Conservation (phyloP, 2,113 vertebrate genomes). For the Laticauda colubrina region DNA sequence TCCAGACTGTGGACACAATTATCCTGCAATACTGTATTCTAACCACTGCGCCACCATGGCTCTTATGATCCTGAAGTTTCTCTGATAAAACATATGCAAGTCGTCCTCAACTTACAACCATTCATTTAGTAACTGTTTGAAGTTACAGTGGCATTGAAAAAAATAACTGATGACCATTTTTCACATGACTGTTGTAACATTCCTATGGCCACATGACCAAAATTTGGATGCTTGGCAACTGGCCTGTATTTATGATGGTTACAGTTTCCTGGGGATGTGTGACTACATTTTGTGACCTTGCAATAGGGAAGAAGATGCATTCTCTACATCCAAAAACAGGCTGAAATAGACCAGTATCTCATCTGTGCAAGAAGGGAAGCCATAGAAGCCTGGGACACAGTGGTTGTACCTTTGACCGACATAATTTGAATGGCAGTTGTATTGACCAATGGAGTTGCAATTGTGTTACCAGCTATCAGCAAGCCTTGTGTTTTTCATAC, state of each 20-base stretch:
- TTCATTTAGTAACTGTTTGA: background rate
- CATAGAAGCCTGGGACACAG: conserved; percentile 83
- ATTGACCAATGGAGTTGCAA: conserved; percentile 78
- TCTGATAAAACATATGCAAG: background rate
- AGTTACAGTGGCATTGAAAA: background rate
- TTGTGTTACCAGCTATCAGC: background rate
- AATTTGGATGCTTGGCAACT: no score
- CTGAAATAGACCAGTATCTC: conserved; percentile 44
- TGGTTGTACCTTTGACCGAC: conserved; percentile 78
- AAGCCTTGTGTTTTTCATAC: background rate
- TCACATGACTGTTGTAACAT: background rate
- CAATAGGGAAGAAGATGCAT: background rate
- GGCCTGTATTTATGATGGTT: no score
- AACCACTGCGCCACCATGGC: background rate
- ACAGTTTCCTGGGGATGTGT: no score
- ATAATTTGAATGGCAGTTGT: conserved; percentile 81
- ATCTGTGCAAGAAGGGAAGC: conserved; percentile 87
- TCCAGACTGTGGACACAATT: background rate
- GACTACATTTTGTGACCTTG: no score
- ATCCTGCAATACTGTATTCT: background rate
- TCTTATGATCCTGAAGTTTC: background rate
- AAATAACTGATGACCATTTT: background rate
- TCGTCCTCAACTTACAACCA: background rate
- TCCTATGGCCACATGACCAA: no score
- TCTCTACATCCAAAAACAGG: background rate